A percentile compares a stretch with the other conserved stretches of the same genome.
These are phyloP conservation scores for Palythoa heliodiscus DNA, from an alignment of 92 coral and sea anemone species.

Conservation along the genomic window DNA sequence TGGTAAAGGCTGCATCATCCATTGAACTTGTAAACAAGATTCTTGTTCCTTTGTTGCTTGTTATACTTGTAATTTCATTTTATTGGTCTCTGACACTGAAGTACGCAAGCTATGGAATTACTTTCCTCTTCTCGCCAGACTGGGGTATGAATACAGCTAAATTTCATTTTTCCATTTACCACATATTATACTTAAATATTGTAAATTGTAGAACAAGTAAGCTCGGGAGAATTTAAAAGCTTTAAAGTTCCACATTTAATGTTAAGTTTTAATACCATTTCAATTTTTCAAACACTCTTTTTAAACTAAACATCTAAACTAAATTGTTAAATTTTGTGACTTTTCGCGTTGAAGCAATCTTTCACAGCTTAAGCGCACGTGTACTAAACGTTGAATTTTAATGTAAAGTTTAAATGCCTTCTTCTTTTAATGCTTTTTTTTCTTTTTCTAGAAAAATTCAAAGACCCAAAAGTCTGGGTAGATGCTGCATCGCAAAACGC, in stretches of 20 bases:
- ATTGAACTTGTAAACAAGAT: conserved; percentile 77
- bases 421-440: not conserved
- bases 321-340: too few relatives aligned
- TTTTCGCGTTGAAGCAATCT: too few relatives aligned
- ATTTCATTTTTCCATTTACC: not conserved
- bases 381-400: too few relatives aligned
- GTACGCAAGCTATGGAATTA: conserved; percentile 71
- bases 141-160: conserved; percentile 60
- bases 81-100: conserved; percentile 77
- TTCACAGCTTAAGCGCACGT: too few relatives aligned
- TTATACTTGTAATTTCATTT: conserved; percentile 61
- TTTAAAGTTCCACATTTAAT: too few relatives aligned
- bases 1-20: conserved; percentile 66
- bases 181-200: too few relatives aligned
- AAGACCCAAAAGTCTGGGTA: conserved; percentile 67
- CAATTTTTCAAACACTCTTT: too few relatives aligned
- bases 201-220: too few relatives aligned
- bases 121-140: conserved; percentile 76
- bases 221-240: too few relatives aligned
- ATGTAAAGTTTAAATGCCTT: too few relatives aligned
- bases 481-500: conserved; percentile 90
- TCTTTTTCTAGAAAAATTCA: conserved; percentile 49
- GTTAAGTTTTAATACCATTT: too few relatives aligned
- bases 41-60: conserved; percentile 72
- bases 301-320: too few relatives aligned